Conservation (phyloP, 2,888 invertebrate species). For the Desoria tigrina region DNA sequence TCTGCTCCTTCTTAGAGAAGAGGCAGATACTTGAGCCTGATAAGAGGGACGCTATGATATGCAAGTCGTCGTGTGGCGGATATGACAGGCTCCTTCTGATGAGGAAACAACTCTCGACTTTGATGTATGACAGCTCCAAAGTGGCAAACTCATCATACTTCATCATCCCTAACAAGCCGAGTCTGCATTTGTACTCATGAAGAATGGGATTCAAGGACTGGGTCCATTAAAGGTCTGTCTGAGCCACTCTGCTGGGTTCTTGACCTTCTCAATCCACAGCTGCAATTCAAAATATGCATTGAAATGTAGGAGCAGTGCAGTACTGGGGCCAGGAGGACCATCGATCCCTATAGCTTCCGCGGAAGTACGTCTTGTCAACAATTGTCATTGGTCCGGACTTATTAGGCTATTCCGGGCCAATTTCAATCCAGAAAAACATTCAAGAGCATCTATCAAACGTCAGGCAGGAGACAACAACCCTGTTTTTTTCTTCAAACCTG, state of each 20-base stretch:
- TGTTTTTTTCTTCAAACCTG: no score
- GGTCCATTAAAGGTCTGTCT: slow-evolving; percentile 46
- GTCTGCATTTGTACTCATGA: slow-evolving; percentile 1
- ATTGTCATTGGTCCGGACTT: no score
- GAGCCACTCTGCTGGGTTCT: slow-evolving; percentile 47
- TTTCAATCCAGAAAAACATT: no score
- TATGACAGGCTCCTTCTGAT: background rate
- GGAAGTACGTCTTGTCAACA: background rate
- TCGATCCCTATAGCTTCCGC: background rate
- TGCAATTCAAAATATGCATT: no score
- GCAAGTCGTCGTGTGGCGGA: background rate
- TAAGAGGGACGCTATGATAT: background rate
- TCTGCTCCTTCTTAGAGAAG: background rate
- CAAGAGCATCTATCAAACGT: no score
- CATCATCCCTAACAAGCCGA: background rate
- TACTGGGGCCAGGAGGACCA: no score
- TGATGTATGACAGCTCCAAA: background rate
- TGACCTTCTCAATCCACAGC: slow-evolving; percentile 45
- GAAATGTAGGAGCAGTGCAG: no score
- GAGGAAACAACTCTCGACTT: background rate
- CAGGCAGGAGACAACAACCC: no score
- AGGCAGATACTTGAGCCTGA: background rate
- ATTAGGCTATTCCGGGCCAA: no score
- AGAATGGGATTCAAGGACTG: slow-evolving; percentile 37
- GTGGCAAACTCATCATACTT: background rate